Base-by-base conservation (phyloP, 1,140 invertebrate species). In the Caenorhabditis latens region DNA sequence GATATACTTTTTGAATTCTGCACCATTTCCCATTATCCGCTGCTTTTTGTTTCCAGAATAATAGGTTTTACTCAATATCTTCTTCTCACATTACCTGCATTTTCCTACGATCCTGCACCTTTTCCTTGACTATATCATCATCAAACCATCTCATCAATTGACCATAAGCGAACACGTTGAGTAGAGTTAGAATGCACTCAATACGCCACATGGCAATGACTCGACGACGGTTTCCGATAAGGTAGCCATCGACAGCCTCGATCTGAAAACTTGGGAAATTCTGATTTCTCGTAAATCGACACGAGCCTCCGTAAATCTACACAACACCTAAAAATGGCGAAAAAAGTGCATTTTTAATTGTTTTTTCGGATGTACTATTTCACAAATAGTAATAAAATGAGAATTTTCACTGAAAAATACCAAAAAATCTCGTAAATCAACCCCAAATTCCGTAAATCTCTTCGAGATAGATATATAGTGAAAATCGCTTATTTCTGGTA, bases 81-180 rank as follows among this genome's bases (percentile, higher is more conserved):
- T 32, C 32, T 32, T 32, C 32, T 32, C 32, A 32, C 13, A 79
- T 57, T 57, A 50, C 84, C 46, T 84, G 61, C 84, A 61, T 65
- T 67, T 32, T 16, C 14, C 61, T 40, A 5, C 84, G 16, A 48
- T 61, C 61, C 58, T 16, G 50, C n/a, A 32, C 53, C 46, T 61
- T 84, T 14, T 65, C 55, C 19, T 50, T 84, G 40, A n/a, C 43
- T 6, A 24, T n/a, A 19, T 84, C 57, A n/a, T 65, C 84, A 21
- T 84, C 84, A 21, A 85, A 88, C 43, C 86, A 88, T 42, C 14
- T 40, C 75, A 88, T 85, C 46, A 88, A 42, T 40, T 88, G 83
- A n/a, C 43, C 32, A 19, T 82, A 88, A 16, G 67, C 67, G n/a
- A 88, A 85, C 2, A 88, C 55, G 42, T 88, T 88, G 4, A 88